Evolutionary conservation across 1,140 invertebrate genomes (phyloP).

Genomic region (Ridgeia piscesae): DNA sequence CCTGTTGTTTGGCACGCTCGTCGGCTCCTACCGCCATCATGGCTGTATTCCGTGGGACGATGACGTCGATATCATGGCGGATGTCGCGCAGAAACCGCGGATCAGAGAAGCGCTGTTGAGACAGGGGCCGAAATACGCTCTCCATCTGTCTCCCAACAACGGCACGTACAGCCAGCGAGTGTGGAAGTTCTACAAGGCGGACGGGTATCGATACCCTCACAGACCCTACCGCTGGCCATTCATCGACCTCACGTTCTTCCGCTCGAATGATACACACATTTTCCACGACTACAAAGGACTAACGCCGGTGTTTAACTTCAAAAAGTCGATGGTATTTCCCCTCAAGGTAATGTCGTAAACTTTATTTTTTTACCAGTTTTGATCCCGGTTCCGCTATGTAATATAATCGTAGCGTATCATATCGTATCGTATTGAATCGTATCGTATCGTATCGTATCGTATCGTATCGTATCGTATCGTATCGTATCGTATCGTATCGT

Average conservation of each 20-base stretch:
- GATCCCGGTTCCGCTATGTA: too few relatives aligned
- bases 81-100: not conserved
- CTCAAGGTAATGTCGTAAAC: not conserved
- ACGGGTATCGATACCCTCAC: not conserved
- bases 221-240: not conserved
- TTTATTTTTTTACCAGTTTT: not conserved
- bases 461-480: too few relatives aligned
- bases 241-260: constrained; percentile 5
- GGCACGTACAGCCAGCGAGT: not conserved
- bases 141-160: not conserved
- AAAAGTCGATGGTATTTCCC: not conserved
- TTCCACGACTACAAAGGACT: not conserved
- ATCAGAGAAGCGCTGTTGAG: not conserved
- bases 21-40: constrained; percentile 15
- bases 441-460: too few relatives aligned
- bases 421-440: too few relatives aligned
- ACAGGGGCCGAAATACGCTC: not conserved
- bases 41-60: constrained; percentile 17
- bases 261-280: not conserved
- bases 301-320: not conserved
- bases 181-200: not conserved
- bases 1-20: not conserved
- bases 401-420: too few relatives aligned
- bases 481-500: too few relatives aligned
- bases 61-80: constrained; percentile 13